Base-by-base conservation (phyloP, 2,797 vertebrate genomes). In the Percopsis omiscomaycus region DNA sequence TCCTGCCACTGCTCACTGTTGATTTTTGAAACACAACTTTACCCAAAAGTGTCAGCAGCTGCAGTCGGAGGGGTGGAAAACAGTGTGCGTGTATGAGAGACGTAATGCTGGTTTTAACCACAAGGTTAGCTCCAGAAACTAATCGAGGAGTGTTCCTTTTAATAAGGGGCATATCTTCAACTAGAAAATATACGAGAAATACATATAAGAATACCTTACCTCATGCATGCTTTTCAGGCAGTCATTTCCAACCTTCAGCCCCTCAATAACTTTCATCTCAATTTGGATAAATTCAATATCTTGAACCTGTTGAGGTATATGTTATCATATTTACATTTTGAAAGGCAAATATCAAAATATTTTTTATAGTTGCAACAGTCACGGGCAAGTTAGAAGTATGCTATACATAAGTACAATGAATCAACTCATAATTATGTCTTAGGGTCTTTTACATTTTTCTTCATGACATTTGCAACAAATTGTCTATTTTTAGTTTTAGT, bases 201-300 rank as follows among this genome's bases (percentile, higher is more conserved):
- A 54, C 1, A 48, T 15, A 29, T 65, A 59, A 48, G 29, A 13
- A 77, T 45, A 67, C 51, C 32, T 8, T 83, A 93, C 92, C 91
- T 91, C 68, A 5, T 93, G 91, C 89, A 93, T 92, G 75, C 93
- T 96, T 88, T 95, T 95, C 81, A 98, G 91, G 84, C 96, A 98
- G 6, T 97, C 94, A 0, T 97, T 98, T 69, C 97, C 96, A n/a
- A 95, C 78, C 79, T 95, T 95, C 51, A 98, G 91, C 0, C 95
- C 96, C 71, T 98, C 96, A 0, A 97, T 88, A 66, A 98, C 95
- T 88, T 95, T 95, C 92, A 96, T 92, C 78, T 98, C 96, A 9
- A 98, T 97, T 90, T 98, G 96, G 61, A 94, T 90, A 90, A 97
- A 98, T 71, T 98, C 97, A 15, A 98, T 95, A 53, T 96, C 89